Base-by-base conservation (phyloP, 2,797 vertebrate species). In the Schizopygopsis pylzovi region DNA sequence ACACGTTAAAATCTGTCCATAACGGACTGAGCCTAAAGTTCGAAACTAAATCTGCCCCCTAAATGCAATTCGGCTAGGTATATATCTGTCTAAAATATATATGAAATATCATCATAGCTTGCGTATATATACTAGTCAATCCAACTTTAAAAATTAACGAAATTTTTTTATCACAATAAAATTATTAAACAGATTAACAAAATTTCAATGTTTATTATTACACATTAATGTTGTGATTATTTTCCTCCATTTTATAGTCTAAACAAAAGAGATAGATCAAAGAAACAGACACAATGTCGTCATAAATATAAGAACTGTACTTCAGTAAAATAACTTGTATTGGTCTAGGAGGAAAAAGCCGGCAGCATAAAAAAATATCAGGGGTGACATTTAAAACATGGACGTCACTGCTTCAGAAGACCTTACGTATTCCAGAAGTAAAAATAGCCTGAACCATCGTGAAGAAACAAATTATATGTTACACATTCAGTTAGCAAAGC, bases 391-490 rank as follows among this genome's bases (percentile, higher is more conserved):
- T 41, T 52, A n/a, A 76, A n/a, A 47, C 37, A 61, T 25, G 6
- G 25, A 63, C 39, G 12, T 75, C n/a, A 75, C 10, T 12, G 52
- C 25, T 22, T 6, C 49, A 45, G 18, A 22, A 61, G 15, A 72
- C 52, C n/a, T 43, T 61, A 25, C 25, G 9, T 12, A 22, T 13
- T 3, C 18, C 39, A 47, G 11, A 25, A 63, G 7, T 76, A 83
- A 83, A 83, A 76, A 83, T 83, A 84, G 49, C 82, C 59, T 54
- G 20, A 37, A 52, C 43, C 25, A 72, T 22, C 22, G 4, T 59
- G 33, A 7, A 25, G 18, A 59, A 47, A 33, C 4, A 76, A 76
- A 83, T 25, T 2, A n/a, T 37, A 13, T 61, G 2, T 63, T 33
- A 28, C 37, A 52, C 28, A 54, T 28, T 68, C 45, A 37, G 28